phyloP scores from a whole-genome alignment of 2,888 invertebrate genomes.

The Dastarcus helophoroides region DNA sequence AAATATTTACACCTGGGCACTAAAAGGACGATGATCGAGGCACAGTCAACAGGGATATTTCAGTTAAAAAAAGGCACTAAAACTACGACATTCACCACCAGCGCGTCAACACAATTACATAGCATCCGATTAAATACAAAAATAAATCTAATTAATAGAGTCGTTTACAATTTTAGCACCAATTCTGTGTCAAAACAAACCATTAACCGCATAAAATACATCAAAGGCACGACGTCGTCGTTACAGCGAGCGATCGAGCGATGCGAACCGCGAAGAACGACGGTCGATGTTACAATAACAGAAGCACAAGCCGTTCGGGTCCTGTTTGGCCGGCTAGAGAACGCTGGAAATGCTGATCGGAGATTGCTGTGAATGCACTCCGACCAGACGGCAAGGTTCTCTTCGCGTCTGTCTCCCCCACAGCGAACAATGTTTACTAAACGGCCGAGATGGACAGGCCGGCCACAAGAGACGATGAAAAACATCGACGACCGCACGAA shows the following conservation, averaged over 20 bases:
- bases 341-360: constrained; percentile 25
- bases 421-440: constrained; percentile 20
- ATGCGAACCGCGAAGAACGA: constrained; percentile 17
- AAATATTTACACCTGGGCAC: too few relatives aligned
- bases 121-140: too few relatives aligned
- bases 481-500: too few relatives aligned
- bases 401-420: constrained; percentile 27
- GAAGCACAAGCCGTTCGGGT: constrained; percentile 15
- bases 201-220: too few relatives aligned
- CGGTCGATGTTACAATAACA: constrained; percentile 23
- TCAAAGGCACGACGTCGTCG: not conserved
- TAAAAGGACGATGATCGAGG: too few relatives aligned
- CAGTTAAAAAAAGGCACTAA: too few relatives aligned
- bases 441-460: constrained; percentile 13
- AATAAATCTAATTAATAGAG: too few relatives aligned
- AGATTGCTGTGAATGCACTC: constrained; percentile 34
- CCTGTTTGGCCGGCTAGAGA: constrained; percentile 13
- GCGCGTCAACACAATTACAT: too few relatives aligned
- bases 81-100: too few relatives aligned
- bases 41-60: too few relatives aligned
- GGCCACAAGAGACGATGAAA: constrained; percentile 21
- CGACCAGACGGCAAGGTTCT: constrained; percentile 22
- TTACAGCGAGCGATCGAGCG: constrained; percentile 5
- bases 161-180: too few relatives aligned
- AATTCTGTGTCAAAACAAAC: constrained; percentile 3